These are phyloP conservation scores for Oryzias dopingdopingensis DNA, from an alignment of 2,797 vertebrate genomes.

Conservation along the genomic window DNA sequence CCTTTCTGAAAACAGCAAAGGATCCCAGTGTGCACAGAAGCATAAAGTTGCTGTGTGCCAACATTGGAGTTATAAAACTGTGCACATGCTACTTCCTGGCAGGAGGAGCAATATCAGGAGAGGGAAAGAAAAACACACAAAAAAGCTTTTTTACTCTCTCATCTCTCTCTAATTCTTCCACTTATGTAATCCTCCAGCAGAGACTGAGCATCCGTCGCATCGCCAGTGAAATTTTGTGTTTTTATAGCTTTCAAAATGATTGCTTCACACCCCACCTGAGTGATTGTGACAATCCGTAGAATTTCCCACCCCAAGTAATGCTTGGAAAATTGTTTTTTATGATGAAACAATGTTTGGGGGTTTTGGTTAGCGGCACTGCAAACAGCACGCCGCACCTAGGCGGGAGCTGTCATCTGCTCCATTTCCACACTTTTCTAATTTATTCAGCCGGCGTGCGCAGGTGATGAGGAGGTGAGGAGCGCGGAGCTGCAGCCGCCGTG, in stretches of 20 bases:
- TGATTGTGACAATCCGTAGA: background rate
- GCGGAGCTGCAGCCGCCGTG: too few species aligned
- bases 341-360: background rate
- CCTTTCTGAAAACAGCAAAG: too few species aligned
- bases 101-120: background rate
- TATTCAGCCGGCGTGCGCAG: background rate
- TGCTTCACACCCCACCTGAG: background rate
- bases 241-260: conserved; percentile 1
- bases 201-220: background rate
- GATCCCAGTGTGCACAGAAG: too few species aligned
- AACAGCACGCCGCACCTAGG: background rate
- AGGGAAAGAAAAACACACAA: background rate
- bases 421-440: background rate
- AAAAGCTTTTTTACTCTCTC: background rate
- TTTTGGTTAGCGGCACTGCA: background rate
- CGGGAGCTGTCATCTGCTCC: background rate
- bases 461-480: background rate
- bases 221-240: background rate
- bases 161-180: background rate
- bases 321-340: conserved; percentile 1
- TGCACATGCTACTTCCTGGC: background rate
- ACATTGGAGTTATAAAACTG: background rate
- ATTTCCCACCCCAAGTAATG: background rate
- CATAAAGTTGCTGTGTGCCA: too few species aligned
- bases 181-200: background rate